Evolutionary conservation across 2,888 invertebrate genomes (phyloP), one percentile per base, ranked within the genome.

Genomic region (Polyommatus icarus): DNA sequence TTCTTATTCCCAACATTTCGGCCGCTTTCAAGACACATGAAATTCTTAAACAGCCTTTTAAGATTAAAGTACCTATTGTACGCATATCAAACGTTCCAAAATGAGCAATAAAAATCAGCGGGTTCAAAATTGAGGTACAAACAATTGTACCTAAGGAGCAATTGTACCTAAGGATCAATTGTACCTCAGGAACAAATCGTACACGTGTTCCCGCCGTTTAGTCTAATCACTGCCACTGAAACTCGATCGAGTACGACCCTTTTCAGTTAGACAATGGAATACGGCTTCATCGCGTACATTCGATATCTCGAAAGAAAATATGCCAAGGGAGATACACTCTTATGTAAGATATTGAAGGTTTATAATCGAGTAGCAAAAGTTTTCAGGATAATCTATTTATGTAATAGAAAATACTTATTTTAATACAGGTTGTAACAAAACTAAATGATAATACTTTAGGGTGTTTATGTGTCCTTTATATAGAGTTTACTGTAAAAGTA

Each of bases 161-260:
- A 7, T 59, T 57, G 18, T n/a, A 57, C n/a, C n/a, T 57, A 3
- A n/a, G 7, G 57, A 59, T 5, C 89, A 88, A 87, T 87, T 84
- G 86, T 81, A 82, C 82, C 84, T 82, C 82, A 76, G 71, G 75
- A 85, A 50, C 84, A 84, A 85, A 85, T 84, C 84, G 85, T 83
- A 84, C 83, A 81, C 85, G 84, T 84, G 84, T 83, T 84, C 84
- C 86, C 80, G 86, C 87, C 88, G 89, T 89, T 88, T 87, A 87
- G 87, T 86, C 78, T 72, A 86, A 87, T 87, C 84, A 84, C 84
- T 87, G 81, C 88, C 87, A 89, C 87, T 85, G 87, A 84, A 84
- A 85, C 87, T 84, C 86, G 83, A 87, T 89, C 88, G 88, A 85
- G 84, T 84, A 82, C 79, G 80, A 80, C 82, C 81, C 82, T 79